Base-by-base conservation (phyloP, 2,113 vertebrate genomes). In the Chaetodon auriga region DNA sequence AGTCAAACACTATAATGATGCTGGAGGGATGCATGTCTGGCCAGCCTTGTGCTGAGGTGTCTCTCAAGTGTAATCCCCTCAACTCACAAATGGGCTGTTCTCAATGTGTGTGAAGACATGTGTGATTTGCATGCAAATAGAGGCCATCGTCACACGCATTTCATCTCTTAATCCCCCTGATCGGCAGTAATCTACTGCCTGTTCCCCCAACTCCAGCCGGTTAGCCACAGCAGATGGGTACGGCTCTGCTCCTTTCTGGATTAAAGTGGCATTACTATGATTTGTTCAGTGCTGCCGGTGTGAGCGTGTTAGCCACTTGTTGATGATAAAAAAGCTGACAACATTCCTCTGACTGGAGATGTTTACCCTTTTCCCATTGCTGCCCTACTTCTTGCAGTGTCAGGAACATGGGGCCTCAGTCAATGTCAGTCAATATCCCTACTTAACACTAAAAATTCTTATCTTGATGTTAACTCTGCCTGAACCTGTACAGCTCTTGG, bases 151-250 rank as follows among this genome's bases (percentile, higher is more conserved):
- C 82, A 82, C 46, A 9, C 68, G 73, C 16, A 13, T 80, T 87
- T 90, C 87, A 88, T 89, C 86, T 78, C 71, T 54, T 92, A 91
- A 93, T 92, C 87, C 85, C 79, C 41, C 21, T 72, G 71, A 89
- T 92, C 83, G 12, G 43, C 46, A 15, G 43, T 92, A 90, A 93
- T 93, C 87, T 87, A 74, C 54, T 78, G 61, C 84, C 87, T 78
- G 68, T 65, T 85, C 79, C 69, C 30, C 46, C 35, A 75, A 81
- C 41, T 54, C 48, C 12, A 70, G 68, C 68, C 48, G 77, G 78
- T 87, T 70, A 83, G 53, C 84, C 80, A 19, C 82, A 85, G 72
- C 91, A 92, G 92, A 94, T 92, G 92, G 90, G 51, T 71, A 61
- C 21, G 38, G 65, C 73, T 71, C 53, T 58, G 55, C 46, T 87